Conservation (phyloP, 2,888 invertebrate genomes). For the Dermolepida albohirtum region DNA sequence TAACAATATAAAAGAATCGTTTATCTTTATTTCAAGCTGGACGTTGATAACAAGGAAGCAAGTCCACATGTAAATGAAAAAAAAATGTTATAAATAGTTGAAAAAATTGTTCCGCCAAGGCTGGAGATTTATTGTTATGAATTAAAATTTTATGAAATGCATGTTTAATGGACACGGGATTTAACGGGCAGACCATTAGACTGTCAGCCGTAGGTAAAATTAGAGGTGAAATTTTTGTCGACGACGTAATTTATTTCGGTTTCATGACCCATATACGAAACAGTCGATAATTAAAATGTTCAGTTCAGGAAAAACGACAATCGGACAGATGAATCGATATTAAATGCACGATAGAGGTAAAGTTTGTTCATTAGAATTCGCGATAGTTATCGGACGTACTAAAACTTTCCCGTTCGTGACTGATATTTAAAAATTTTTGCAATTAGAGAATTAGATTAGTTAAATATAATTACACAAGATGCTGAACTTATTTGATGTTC, state of each 20-base stretch:
- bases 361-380: slow-evolving; percentile 35
- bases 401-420: too few species aligned
- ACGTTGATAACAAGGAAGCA: background rate
- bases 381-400: too few species aligned
- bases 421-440: too few species aligned
- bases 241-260: slow-evolving; percentile 32
- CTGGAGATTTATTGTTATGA: slow-evolving; percentile 16
- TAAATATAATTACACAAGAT: too few species aligned
- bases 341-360: slow-evolving; percentile 16
- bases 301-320: slow-evolving; percentile 17
- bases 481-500: too few species aligned
- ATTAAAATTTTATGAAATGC: slow-evolving; percentile 29
- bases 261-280: slow-evolving; percentile 25
- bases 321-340: background rate
- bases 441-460: too few species aligned
- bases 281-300: slow-evolving; percentile 36
- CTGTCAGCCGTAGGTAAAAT: slow-evolving; percentile 23
- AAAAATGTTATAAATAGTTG: background rate
- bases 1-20: background rate
- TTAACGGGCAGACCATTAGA: slow-evolving; percentile 22
- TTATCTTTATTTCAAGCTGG: slow-evolving; percentile 9
- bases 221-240: slow-evolving; percentile 33
- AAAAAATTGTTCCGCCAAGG: background rate
- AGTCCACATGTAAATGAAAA: slow-evolving; percentile 3
- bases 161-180: slow-evolving; percentile 19